Evolutionary conservation across 2,113 vertebrate species (phyloP).

Genomic region (Cheirogaleus medius): DNA sequence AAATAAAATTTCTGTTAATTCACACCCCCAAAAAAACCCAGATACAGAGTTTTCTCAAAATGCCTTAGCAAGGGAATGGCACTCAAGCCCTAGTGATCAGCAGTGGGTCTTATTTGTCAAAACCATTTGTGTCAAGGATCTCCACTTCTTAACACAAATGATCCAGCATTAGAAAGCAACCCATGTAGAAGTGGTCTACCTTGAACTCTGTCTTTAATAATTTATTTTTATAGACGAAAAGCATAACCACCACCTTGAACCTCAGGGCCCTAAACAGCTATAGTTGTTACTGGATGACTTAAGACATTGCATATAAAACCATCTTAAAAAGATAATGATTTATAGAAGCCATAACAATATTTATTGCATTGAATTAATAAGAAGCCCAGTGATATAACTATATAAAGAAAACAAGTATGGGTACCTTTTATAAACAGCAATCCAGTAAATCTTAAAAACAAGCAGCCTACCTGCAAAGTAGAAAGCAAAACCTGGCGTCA

Average conservation of each 20-base stretch:
- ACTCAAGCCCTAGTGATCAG: background rate
- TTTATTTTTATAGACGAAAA: constrained; percentile 15
- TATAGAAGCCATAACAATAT: background rate
- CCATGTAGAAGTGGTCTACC: background rate
- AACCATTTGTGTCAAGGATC: background rate
- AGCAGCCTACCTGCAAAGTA: background rate
- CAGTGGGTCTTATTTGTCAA: background rate
- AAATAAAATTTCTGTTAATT: constrained; percentile 16
- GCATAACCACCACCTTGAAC: background rate
- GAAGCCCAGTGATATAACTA: background rate
- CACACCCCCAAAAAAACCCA: background rate
- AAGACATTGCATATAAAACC: background rate
- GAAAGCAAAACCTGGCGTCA: background rate
- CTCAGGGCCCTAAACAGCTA: background rate
- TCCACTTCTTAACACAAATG: background rate
- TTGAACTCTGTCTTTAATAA: background rate
- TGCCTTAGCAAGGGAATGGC: background rate
- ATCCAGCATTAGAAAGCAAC: background rate
- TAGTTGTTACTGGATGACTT: background rate
- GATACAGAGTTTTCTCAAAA: background rate
- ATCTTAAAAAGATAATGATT: background rate
- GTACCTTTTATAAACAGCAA: background rate
- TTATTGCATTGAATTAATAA: background rate
- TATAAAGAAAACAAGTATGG: background rate
- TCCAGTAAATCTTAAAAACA: constrained; percentile 32